These are phyloP conservation scores for Mobula hypostoma DNA, from an alignment of 2,113 vertebrate species.

Conservation along the genomic window DNA sequence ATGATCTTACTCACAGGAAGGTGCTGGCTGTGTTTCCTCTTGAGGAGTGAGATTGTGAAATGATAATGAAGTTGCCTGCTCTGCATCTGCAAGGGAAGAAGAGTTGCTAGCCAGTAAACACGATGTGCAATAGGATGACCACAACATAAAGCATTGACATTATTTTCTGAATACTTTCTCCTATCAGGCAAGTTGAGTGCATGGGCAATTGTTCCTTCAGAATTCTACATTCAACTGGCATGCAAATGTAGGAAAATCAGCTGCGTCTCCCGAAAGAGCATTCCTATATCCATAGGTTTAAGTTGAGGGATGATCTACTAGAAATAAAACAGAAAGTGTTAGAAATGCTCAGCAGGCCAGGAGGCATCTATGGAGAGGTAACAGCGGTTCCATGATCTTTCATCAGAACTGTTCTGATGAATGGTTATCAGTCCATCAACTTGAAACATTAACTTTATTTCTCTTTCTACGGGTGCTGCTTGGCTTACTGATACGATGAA, in stretches of 20 bases:
- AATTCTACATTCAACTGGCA: neutral
- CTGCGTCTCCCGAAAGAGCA: neutral
- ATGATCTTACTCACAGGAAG: neutral
- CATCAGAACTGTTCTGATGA: too few species aligned
- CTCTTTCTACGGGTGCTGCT: too few species aligned
- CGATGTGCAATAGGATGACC: neutral
- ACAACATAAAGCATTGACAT: neutral
- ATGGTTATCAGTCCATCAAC: too few species aligned
- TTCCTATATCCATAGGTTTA: neutral
- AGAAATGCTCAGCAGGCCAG: too few species aligned
- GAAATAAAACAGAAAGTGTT: neutral
- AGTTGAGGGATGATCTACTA: neutral
- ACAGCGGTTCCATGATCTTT: too few species aligned
- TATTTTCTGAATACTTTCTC: neutral
- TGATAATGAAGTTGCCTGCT: neutral
- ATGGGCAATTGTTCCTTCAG: neutral
- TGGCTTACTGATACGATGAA: too few species aligned
- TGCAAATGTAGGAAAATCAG: neutral
- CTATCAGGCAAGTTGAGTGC: neutral
- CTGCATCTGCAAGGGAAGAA: neutral
- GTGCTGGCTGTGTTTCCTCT: conserved; percentile 7
- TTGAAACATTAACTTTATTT: too few species aligned
- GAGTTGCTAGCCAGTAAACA: neutral
- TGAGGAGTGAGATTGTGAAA: neutral
- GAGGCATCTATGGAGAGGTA: too few species aligned